phyloP scores from a whole-genome alignment of 2,797 vertebrate species.

The Chelmon rostratus region DNA sequence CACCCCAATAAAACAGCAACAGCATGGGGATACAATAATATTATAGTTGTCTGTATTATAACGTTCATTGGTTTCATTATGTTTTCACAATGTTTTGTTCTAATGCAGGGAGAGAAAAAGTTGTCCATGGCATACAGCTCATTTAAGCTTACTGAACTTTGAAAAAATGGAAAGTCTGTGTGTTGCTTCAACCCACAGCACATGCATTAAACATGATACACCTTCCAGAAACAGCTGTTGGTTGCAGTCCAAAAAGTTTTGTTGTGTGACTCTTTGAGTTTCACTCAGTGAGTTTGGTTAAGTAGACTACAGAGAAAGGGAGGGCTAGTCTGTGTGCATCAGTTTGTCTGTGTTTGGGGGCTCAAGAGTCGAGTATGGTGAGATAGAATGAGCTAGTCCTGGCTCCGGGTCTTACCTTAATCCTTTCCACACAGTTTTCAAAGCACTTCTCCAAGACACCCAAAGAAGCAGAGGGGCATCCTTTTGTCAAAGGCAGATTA shows the following conservation, averaged over 20 bases:
- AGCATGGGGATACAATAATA: not conserved
- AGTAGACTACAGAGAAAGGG: slow-evolving; percentile 50
- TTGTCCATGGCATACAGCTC: not conserved
- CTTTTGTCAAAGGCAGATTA: slow-evolving; percentile 81
- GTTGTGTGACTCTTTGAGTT: slow-evolving; percentile 50
- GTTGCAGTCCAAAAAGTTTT: slow-evolving; percentile 59
- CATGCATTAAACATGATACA: slow-evolving; percentile 7
- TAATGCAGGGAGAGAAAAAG: not conserved
- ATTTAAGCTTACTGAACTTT: not conserved
- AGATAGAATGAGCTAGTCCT: slow-evolving; percentile 72
- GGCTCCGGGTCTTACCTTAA: slow-evolving; percentile 81
- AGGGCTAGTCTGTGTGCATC: slow-evolving; percentile 51
- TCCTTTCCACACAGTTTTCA: slow-evolving; percentile 79
- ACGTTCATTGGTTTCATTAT: not conserved
- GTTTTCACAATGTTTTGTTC: not conserved
- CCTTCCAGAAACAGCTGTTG: slow-evolving; percentile 8
- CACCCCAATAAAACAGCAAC: not conserved
- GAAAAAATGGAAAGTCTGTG: not conserved
- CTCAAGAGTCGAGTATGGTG: slow-evolving; percentile 62
- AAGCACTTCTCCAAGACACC: slow-evolving; percentile 71
- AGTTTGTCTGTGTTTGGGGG: slow-evolving; percentile 57
- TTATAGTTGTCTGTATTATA: not conserved
- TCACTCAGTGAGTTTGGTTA: slow-evolving; percentile 50
- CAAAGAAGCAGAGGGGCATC: slow-evolving; percentile 73
- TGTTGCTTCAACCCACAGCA: not conserved